Evolutionary conservation across 2,113 vertebrate species (phyloP).

Genomic region (Peromyscus leucopus): DNA sequence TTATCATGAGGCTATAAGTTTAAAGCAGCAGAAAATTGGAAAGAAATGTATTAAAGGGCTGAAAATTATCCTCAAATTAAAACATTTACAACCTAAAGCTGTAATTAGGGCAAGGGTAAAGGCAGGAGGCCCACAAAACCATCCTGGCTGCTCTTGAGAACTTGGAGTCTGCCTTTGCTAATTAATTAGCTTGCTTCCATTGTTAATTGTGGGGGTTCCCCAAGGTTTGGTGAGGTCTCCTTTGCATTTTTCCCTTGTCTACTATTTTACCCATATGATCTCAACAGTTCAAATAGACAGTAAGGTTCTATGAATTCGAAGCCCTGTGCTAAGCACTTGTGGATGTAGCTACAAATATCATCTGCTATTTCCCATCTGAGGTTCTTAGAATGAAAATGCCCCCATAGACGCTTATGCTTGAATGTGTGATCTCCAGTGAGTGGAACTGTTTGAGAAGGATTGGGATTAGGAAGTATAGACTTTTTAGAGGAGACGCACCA

Average conservation of each 20-base stretch:
- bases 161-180: constrained; percentile 35
- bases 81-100: constrained; percentile 73
- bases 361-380: neutral
- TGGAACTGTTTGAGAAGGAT: neutral
- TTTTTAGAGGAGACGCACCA: neutral
- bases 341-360: neutral
- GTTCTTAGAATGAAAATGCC: neutral
- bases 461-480: neutral
- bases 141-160: constrained; percentile 35
- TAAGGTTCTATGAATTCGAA: neutral
- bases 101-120: constrained; percentile 79
- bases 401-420: neutral
- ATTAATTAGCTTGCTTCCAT: constrained; percentile 62
- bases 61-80: constrained; percentile 80
- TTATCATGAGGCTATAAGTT: constrained; percentile 63
- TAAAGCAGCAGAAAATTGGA: constrained; percentile 71
- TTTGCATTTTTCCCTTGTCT: constrained; percentile 1
- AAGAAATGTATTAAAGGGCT: constrained; percentile 75
- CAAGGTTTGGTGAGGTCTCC: constrained; percentile 56
- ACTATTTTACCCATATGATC: constrained; percentile 41
- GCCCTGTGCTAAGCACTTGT: neutral
- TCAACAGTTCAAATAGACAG: neutral
- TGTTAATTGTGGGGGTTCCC: constrained; percentile 65
- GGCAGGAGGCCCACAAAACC: constrained; percentile 51
- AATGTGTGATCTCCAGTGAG: neutral